Base-by-base conservation (phyloP, 2,797 vertebrate species). In the Neostethus bicornis region DNA sequence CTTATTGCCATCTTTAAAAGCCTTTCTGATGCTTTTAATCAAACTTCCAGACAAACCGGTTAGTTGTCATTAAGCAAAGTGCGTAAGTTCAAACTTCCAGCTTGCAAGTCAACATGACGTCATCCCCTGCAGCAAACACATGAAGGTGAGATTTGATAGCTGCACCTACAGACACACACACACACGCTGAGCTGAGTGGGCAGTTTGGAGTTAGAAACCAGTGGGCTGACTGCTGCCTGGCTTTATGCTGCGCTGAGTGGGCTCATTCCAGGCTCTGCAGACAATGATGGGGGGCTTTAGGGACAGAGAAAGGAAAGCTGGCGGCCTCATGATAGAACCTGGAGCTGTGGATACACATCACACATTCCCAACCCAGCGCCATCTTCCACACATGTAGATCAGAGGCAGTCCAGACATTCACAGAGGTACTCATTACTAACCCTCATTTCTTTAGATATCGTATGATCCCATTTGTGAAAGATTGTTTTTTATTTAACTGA, bases 271-370 rank as follows among this genome's bases (percentile, higher is more conserved):
- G 84, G 79, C 78, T 85, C 75, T 71, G 78, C 35, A 72, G 71
- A 93, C 90, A 92, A 92, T 91, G 82, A 67, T 38, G 72, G 52
- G 73, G 90, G 90, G 78, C n/a, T 92, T 92, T 92, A 90, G 72
- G 65, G 55, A 78, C 61, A 87, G 77, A 85, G 84, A 91, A 85
- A 85, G 77, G 79, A 65, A 53, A 63, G 75, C 67, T 26, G 80
- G 63, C 46, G 19, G 75, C 77, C 81, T 85, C 78, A 82, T 85
- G 80, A 77, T 58, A 64, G 74, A 79, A 77, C 61, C 64, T 56
- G 44, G 53, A 67, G 52, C 66, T 51, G 42, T 67, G 75, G 77
- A 83, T 20, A 16, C 62, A 44, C 62, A 11, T 21, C 20, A 16
- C 62, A 44, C 62, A 11, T 21, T 25, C 19, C 46, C 47, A 16